Percentiles rank a stretch among this genome's conserved stretches.
phyloP scores from a whole-genome alignment of 2,797 vertebrate species.

The Sebastes aleutianus region DNA sequence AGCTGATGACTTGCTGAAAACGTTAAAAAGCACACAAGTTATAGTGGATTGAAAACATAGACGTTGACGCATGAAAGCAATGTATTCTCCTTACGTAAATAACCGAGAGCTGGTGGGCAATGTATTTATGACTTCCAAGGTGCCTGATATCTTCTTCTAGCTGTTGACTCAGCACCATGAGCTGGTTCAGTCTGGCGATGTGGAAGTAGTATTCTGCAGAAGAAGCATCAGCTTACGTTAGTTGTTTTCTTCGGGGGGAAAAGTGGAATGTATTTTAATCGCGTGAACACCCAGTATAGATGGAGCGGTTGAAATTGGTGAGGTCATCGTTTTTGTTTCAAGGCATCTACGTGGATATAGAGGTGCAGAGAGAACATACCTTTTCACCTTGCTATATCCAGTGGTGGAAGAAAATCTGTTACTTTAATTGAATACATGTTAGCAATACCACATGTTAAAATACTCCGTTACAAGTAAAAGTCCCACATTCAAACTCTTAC shows the following conservation, averaged over 20 bases:
- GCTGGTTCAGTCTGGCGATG: slow-evolving; percentile 85
- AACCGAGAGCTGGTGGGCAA: slow-evolving; percentile 87
- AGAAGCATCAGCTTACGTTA: background rate
- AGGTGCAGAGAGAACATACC: background rate
- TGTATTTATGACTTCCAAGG: slow-evolving; percentile 87
- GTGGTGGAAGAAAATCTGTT: background rate
- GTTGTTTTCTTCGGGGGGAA: background rate
- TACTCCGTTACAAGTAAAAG: background rate
- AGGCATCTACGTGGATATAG: no score
- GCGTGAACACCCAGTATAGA: background rate
- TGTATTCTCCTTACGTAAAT: slow-evolving; percentile 79
- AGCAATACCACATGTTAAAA: background rate
- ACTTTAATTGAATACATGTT: background rate
- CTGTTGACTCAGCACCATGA: slow-evolving; percentile 86
- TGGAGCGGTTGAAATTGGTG: background rate
- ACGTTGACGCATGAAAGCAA: background rate
- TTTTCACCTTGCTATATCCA: no score
- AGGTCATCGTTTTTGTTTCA: no score
- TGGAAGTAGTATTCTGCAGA: slow-evolving; percentile 83
- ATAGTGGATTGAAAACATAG: background rate
- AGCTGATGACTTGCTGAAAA: slow-evolving; percentile 84
- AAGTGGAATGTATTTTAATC: background rate
- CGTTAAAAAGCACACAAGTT: background rate
- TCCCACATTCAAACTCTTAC: background rate
- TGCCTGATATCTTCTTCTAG: slow-evolving; percentile 85